Percentiles rank a stretch among this genome's conserved stretches.
These are phyloP conservation scores for Andricus quercusramuli DNA, from an alignment of 2,888 invertebrate species.

Conservation along the genomic window DNA sequence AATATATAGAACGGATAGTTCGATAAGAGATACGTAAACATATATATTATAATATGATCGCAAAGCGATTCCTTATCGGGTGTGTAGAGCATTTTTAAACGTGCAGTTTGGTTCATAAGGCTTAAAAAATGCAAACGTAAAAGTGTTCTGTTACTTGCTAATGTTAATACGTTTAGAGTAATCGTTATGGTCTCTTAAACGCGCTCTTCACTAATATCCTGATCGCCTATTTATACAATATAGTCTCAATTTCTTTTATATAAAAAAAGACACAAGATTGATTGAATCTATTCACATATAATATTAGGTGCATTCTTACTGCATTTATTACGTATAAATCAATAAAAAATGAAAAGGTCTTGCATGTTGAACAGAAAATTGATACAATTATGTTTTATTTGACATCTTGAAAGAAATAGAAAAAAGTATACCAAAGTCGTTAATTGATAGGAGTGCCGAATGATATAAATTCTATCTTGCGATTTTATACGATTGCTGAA, in stretches of 20 bases:
- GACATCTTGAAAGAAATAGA: background rate
- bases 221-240: conserved; percentile 13
- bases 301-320: background rate
- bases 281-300: background rate
- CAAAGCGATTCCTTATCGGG: conserved; percentile 19
- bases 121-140: background rate
- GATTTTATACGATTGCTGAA: background rate
- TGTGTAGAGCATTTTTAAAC: conserved; percentile 10
- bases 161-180: background rate
- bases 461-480: too few species aligned
- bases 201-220: conserved; percentile 8
- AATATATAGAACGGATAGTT: conserved; percentile 34
- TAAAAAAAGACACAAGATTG: background rate
- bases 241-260: background rate
- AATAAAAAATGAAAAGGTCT: background rate
- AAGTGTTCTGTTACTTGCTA: conserved; percentile 10
- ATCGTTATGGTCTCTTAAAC: background rate
- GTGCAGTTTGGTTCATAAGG: conserved; percentile 6
- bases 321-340: background rate
- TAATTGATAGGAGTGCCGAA: too few species aligned
- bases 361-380: background rate
- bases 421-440: background rate
- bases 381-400: background rate
- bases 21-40: conserved; percentile 29
- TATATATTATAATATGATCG: conserved; percentile 8